Evolutionary conservation across 1,140 invertebrate species (phyloP), one percentile per base, ranked within the genome.

Genomic region (Drosophila leontia): DNA sequence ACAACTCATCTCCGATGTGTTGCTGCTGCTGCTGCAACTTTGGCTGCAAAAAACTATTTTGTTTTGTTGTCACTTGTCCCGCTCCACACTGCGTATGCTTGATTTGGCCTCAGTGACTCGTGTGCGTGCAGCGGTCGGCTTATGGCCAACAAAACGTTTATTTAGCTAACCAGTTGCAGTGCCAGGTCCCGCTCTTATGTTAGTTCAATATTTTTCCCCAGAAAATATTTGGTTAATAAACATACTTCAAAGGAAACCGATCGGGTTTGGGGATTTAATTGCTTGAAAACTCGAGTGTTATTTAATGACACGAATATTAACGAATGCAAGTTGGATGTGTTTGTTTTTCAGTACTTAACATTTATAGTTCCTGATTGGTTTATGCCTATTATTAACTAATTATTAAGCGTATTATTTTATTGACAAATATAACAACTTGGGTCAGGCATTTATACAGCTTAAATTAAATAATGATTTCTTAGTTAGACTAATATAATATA

Each of bases 21-120:
- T 3, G 13, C 9, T 32, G 48, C 68, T 34, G 35, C 39, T 13
- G 69, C 55, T 61, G 34, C 53, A 44, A 44, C 45, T 55, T 13
- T 47, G 48, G n/a, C 42, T 42, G 34, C 65, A 39, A 26, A 53
- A 77, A 76, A 76, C 23, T 48, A 48, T 48, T 48, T 48, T 67
- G 41, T 65, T 75, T 75, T 60, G 58, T 80, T 79, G 71, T 63
- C 81, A 82, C 77, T 77, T 80, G 76, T 51, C 42, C 37, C 37
- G 51, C 12, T 44, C 53, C 56, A 85, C 82, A 58, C 78, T 65
- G 82, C 82, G 82, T 85, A 85, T 85, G 45, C 78, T 85, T 78
- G 68, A 85, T 86, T 70, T 78, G 60, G 61, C 58, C 12, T 58
- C 61, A 70, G 72, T 65, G 68, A 67, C 71, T 55, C 60, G 35